phyloP scores from a whole-genome alignment of 2,113 vertebrate genomes.

The Phylloscopus trochiloides region DNA sequence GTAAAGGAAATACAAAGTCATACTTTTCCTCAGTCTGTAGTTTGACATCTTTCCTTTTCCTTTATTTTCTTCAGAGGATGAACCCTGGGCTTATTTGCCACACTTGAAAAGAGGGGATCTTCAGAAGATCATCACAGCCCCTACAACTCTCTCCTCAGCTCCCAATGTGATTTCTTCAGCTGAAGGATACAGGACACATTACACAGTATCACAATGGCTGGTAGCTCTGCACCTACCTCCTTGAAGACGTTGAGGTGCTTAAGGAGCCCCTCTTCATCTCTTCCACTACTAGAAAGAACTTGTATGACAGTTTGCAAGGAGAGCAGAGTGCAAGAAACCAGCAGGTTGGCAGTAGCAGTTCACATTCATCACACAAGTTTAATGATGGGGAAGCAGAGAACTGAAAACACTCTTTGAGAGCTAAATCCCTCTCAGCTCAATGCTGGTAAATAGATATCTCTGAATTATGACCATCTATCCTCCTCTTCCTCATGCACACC shows the following conservation, averaged over 20 bases:
- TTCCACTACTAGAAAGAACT: background rate
- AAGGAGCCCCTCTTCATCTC: background rate
- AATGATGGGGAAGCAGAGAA: background rate
- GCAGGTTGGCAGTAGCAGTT: background rate
- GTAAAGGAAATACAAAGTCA: background rate
- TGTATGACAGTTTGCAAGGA: background rate
- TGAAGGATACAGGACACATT: background rate
- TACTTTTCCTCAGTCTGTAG: background rate
- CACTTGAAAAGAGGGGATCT: background rate
- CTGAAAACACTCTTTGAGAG: background rate
- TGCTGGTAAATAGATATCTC: fast-evolving
- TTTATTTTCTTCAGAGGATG: background rate
- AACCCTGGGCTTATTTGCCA: background rate
- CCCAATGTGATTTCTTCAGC: background rate
- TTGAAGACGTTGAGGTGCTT: background rate
- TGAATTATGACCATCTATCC: background rate
- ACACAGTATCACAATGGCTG: background rate
- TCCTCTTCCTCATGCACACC: background rate
- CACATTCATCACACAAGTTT: background rate
- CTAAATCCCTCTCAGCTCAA: background rate
- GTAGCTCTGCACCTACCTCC: background rate
- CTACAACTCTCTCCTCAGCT: background rate
- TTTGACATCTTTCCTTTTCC: background rate
- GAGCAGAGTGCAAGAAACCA: background rate
- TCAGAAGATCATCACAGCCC: background rate